Conservation (phyloP, 2,113 vertebrate species). For the Rynchops niger region DNA sequence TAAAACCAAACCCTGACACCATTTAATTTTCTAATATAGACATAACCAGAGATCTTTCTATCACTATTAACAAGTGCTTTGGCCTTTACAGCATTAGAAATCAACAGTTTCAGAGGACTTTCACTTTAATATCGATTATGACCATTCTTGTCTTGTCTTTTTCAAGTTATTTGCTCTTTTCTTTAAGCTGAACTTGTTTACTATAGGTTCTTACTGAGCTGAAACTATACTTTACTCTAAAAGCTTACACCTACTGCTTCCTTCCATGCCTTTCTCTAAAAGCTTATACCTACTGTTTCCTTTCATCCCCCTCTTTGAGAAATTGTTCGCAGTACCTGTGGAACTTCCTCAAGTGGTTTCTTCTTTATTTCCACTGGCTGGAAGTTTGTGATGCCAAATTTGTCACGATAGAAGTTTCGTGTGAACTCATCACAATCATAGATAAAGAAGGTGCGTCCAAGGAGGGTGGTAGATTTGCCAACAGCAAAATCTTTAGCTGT, state of each 20-base stretch:
- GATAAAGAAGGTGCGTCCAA: slow-evolving; percentile 87
- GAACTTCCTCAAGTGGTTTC: slow-evolving; percentile 50
- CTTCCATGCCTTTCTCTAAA: neutral
- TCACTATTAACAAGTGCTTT: neutral
- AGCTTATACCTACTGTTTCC: neutral
- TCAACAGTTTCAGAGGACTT: neutral
- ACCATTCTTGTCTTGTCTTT: neutral
- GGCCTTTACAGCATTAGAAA: neutral
- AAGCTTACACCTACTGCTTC: neutral
- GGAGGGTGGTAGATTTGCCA: slow-evolving; percentile 80
- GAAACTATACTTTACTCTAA: neutral
- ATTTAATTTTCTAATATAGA: neutral
- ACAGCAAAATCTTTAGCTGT: slow-evolving; percentile 88
- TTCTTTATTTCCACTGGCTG: slow-evolving; percentile 71
- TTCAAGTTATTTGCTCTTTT: neutral
- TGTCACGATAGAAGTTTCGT: slow-evolving; percentile 79
- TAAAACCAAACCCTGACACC: neutral
- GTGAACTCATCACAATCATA: slow-evolving; percentile 91
- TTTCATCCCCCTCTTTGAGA: neutral
- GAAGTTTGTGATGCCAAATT: slow-evolving; percentile 80
- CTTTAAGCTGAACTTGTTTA: neutral
- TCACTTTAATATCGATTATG: neutral
- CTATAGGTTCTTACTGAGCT: neutral
- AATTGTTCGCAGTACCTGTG: slow-evolving; percentile 62
- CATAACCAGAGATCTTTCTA: neutral